Conservation (phyloP, 2,888 invertebrate genomes). For the Mechanitis messenoides region DNA sequence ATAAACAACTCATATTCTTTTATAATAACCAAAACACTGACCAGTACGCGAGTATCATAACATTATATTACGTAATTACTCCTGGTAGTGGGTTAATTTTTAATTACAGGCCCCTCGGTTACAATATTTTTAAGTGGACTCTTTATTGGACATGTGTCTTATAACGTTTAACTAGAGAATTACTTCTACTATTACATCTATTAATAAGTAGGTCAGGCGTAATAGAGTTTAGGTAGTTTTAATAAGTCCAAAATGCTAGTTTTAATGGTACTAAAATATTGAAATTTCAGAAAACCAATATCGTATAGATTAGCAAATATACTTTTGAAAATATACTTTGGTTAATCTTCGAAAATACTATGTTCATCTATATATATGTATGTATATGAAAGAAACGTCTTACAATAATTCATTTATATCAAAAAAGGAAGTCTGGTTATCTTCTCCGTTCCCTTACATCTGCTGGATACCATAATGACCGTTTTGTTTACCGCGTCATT, state of each 20-base stretch:
- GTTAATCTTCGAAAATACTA: too few relatives aligned
- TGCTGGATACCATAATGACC: conserved; percentile 51
- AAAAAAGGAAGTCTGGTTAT: background rate
- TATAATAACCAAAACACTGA: background rate
- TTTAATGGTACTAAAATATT: conserved; percentile 8
- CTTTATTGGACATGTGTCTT: conserved; percentile 29
- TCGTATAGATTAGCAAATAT: too few relatives aligned
- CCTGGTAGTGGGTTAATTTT: conserved; percentile 57
- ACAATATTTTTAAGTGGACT: conserved; percentile 46
- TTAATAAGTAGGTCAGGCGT: conserved; percentile 25
- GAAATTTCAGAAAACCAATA: background rate
- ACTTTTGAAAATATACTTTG: too few relatives aligned
- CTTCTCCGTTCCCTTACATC: conserved; percentile 36
- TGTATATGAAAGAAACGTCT: too few relatives aligned
- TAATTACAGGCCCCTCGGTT: conserved; percentile 57
- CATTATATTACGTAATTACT: background rate
- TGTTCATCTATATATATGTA: too few relatives aligned
- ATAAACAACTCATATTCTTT: background rate
- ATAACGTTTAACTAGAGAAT: conserved; percentile 26
- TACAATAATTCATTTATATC: background rate
- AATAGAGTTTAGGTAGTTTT: background rate
- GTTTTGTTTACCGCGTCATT: conserved; percentile 68
- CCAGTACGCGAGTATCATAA: background rate
- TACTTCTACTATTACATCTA: conserved; percentile 21
- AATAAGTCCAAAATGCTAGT: conserved; percentile 4